Evolutionary conservation across 2,797 vertebrate genomes (phyloP), one percentile per base, ranked within the genome.

Genomic region (Gymnocypris eckloni): DNA sequence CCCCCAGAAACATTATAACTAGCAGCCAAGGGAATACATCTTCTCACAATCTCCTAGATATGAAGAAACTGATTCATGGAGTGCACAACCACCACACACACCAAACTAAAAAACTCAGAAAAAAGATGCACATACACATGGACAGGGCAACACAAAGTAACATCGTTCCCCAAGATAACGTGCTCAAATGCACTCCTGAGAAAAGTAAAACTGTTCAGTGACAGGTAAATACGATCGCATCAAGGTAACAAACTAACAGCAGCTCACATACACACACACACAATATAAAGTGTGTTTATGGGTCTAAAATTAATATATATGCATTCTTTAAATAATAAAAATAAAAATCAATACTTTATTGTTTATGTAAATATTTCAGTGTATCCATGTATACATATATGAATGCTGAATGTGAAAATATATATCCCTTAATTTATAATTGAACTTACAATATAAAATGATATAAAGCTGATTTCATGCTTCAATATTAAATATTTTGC

Each of bases 1-100:
- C 97, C 97, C 97, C 96, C 96, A 97, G 97, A 97, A 97, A 98
- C 96, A 97, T 97, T 98, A 97, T 98, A 98, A 98, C 97, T 97
- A 98, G 96, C 96, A 97, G 97, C 96, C 95, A 92, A 95, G 97
- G 97, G 97, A 97, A 96, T 97, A 97, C 93, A 92, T 93, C 92
- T 89, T 84, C 87, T 87, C 93, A 86, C 86, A 87, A 86, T 94
- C 93, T 92, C 92, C 92, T 91, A 94, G 92, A 92, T 91, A 94
- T 92, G 92, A 90, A 91, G 87, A 61, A 88, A 88, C 90, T 91
- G 91, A 94, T 92, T 92, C 92, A 93, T 91, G 86, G 91, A 90
- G 82, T 88, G 92, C 87, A 88, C 73, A 84, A 45, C 70, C 77
- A 87, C 87, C 82, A 76, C 77, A 80, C 61, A 79, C 79, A 84